Base-by-base conservation (phyloP, 2,888 invertebrate genomes). In the Morpho deidamia region DNA sequence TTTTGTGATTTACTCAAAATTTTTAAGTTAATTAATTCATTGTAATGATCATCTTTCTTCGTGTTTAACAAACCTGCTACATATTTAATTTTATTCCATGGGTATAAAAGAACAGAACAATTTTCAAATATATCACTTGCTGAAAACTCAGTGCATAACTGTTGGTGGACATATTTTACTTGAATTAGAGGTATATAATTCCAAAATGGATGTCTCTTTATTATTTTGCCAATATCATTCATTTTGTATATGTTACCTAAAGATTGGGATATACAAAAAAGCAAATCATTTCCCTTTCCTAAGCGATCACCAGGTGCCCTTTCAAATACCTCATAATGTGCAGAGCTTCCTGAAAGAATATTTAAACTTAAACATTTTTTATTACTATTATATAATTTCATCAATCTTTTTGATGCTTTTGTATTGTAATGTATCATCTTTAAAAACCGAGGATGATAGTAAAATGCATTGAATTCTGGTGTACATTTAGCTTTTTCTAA, bases 171-270 rank as follows among this genome's bases (percentile, higher is more conserved):
- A 78, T 68, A 74, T 62, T 77, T 79, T 0, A 85, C 74, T 71
- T 88, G 87, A 12, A 86, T 66, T 45, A 88, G 64, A 23, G 89
- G 85, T 60, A 81, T 78, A 62, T 88, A 85, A 8, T 86, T 81
- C 88, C 88, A 89, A 69, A 78, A 88, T 44, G 88, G 87, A 62
- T 89, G 87, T 59, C 78, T 75, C 62, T 74, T 86, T 47, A 89
- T 58, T 11, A 60, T 57, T 52, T 72, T 74, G 32, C 80, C 67
- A 56, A 89, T 66, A 37, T 74, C 65, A 61, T 50, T 70, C 9
- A 66, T 64, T 58, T 64, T 74, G 59, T 74, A 84, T 42, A 67
- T 66, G 33, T 68, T 77, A 10, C 76, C 78, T 39, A 88, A 64
- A 38, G 66, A 70, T 58, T 85, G 74, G 43, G 76, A 71, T 57